Evolutionary conservation across 2,888 invertebrate species (phyloP), one percentile per base, ranked within the genome.

Genomic region (Trissolcus brochymenae): DNA sequence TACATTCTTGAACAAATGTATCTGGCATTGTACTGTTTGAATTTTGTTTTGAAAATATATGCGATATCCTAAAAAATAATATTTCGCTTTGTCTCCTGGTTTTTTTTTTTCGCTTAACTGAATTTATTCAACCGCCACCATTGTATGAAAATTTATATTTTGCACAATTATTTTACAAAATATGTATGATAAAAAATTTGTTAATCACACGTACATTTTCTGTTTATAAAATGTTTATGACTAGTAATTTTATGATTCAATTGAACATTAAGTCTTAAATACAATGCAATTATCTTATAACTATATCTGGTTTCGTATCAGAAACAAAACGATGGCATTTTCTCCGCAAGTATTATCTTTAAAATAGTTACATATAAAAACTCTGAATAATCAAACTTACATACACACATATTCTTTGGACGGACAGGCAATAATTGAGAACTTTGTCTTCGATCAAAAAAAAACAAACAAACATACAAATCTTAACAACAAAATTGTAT

Each of bases 21-120:
- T 62, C 62, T 62, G 62, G 57, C 57, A 71, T 71, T 62, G 46
- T 70, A 56, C 21, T 46, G 57, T 55, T 46, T 16, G 14, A 60
- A 54, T 61, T 71, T 35, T n/a, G 35, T 56, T 71, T 61, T 25
- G 21, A 56, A 70, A 71, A 62, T 62, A 62, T 57, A 71, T 71
- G 51, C 46, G 43, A 51, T 62, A 29, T 70, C 61, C 9, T 11
- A 6, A 35, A 35, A 35, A 61, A 25, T 29, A 7, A 35, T 11
- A 2, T 11, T 35, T 35, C 35, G 2, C 51, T 72, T 35, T 9
- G 2, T 35, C 7, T 11, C 35, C 29, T 6, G n/a, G 16, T 46
- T 13, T 43, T 9, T 43, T 13, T 13, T 1, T 41, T 41, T 41
- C 3, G 1, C 9, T 41, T 41, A 51, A 16, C 19, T 51, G 16